A percentile compares a stretch with the other conserved stretches of the same genome.
Evolutionary conservation across 2,113 vertebrate species (phyloP).

Genomic region (Gyps fulvus): DNA sequence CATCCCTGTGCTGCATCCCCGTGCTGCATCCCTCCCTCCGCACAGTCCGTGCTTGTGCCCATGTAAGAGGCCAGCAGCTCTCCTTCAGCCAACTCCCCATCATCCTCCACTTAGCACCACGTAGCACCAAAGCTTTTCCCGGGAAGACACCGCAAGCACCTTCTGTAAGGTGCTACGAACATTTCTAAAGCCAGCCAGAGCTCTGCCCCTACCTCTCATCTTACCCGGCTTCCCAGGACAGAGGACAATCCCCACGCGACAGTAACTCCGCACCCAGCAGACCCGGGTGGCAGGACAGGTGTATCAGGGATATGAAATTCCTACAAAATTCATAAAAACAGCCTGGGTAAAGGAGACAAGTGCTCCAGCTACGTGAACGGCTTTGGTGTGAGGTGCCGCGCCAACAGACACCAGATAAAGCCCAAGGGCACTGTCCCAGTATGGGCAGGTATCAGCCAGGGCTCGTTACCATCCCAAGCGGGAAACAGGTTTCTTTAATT

Average conservation of each 20-base stretch:
- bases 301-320: neutral
- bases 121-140: fast-evolving
- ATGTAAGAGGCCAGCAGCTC: fast-evolving
- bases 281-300: neutral
- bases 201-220: neutral
- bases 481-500: neutral
- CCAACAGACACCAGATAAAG: neutral
- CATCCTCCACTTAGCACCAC: neutral
- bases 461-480: neutral
- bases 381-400: neutral
- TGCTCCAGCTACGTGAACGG: fast-evolving
- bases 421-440: neutral
- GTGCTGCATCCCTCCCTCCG: neutral
- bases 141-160: neutral
- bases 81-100: neutral
- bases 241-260: fast-evolving
- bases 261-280: neutral
- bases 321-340: neutral
- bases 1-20: neutral
- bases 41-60: neutral
- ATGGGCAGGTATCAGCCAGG: neutral
- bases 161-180: neutral
- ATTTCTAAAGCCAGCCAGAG: neutral
- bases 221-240: neutral
- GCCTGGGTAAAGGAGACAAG: neutral